Percentiles rank a stretch among this genome's conserved stretches.
Evolutionary conservation across 1,140 invertebrate species (phyloP).

Genomic region (Lepidurus couesii): DNA sequence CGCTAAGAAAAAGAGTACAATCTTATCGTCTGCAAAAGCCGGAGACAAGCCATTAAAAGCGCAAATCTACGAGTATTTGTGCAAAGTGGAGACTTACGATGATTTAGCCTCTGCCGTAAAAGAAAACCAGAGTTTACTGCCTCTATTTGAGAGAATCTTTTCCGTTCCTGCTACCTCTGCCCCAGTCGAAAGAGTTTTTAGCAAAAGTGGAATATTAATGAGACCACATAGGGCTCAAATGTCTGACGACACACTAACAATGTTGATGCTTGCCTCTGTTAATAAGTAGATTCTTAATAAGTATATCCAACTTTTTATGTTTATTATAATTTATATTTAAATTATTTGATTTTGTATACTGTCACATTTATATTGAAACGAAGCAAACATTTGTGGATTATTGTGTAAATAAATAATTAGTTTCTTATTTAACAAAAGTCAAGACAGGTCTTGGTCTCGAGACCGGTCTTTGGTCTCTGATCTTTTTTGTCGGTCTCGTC

Average conservation of each 20-base stretch:
- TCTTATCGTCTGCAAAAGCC: not conserved
- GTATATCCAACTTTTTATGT: no score
- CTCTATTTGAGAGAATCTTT: not conserved
- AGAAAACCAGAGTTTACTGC: conserved; percentile 5
- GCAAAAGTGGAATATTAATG: not conserved
- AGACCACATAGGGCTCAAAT: not conserved
- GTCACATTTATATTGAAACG: no score
- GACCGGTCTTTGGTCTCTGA: no score
- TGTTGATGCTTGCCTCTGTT: not conserved
- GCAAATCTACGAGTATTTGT: not conserved
- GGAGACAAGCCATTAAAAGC: not conserved
- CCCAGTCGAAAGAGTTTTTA: not conserved
- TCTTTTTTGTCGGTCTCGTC: no score
- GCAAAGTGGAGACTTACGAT: conserved; percentile 1
- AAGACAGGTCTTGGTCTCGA: no score
- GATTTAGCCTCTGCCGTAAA: not conserved
- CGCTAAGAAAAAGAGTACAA: not conserved
- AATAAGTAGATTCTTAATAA: no score
- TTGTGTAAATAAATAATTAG: no score
- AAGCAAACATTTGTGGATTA: no score
- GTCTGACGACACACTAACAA: not conserved
- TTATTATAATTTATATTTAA: no score
- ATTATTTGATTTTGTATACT: no score
- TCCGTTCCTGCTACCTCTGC: not conserved
- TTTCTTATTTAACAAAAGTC: no score